Percentiles rank a stretch among this genome's conserved stretches.
These are phyloP conservation scores for Vicugna pacos DNA, from an alignment of 2,113 vertebrate species.

Conservation along the genomic window DNA sequence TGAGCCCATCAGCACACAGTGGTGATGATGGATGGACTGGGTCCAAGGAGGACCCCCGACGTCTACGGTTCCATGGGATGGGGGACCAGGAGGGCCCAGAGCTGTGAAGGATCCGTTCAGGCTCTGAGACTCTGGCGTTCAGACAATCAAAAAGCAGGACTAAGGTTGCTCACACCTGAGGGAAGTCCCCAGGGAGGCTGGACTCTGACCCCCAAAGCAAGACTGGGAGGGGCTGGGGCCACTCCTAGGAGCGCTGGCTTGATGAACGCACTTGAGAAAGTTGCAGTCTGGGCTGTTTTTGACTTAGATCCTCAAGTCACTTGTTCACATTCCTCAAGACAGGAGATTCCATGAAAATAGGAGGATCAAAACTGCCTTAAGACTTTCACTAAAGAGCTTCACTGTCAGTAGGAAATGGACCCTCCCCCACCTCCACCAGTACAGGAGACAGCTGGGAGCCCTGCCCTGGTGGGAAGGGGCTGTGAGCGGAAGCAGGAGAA, in stretches of 20 bases:
- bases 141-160: background rate
- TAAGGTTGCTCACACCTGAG: background rate
- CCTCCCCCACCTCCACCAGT: background rate
- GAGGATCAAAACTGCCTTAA: background rate
- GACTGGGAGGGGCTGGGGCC: background rate
- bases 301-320: background rate
- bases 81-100: background rate
- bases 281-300: background rate
- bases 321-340: background rate
- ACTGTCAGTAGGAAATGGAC: background rate
- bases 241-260: background rate
- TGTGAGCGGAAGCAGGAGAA: background rate
- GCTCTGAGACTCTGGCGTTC: background rate
- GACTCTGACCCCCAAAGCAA: background rate
- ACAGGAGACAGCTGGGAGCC: rapidly evolving
- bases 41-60: rapidly evolving
- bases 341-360: background rate
- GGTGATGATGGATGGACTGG: rapidly evolving
- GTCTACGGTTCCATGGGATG: background rate
- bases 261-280: background rate
- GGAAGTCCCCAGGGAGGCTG: background rate
- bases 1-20: too few relatives aligned
- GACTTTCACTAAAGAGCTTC: background rate
- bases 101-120: background rate
- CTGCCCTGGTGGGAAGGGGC: background rate